phyloP scores from a whole-genome alignment of 1,140 invertebrate species.

The Drosophila pectinifera region DNA sequence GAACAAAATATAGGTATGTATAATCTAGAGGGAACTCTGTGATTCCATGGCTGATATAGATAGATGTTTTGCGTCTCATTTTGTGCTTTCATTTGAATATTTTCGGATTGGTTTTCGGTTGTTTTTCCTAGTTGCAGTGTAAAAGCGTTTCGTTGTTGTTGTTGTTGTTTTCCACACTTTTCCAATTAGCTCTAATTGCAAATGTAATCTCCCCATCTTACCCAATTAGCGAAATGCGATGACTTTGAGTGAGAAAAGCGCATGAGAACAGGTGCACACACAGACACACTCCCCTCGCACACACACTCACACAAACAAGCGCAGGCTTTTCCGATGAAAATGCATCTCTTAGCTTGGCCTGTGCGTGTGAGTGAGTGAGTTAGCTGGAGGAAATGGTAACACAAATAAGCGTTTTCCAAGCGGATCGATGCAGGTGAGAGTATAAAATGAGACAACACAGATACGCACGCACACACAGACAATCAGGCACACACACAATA shows the following conservation, averaged over 20 bases:
- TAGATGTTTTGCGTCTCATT: conserved; percentile 33
- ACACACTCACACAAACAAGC: neutral
- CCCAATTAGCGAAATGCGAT: conserved; percentile 45
- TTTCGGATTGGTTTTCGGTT: conserved; percentile 19
- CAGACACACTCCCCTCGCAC: conserved; percentile 8
- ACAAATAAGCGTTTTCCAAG: conserved; percentile 42
- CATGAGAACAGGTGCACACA: conserved; percentile 34
- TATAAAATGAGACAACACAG: conserved; percentile 47
- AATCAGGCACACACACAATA: conserved; percentile 36
- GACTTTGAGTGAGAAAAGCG: conserved; percentile 21
- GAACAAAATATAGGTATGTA: conserved; percentile 49
- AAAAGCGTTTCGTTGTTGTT: conserved; percentile 72
- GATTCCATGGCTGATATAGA: conserved; percentile 22
- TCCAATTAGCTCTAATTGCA: conserved; percentile 57
- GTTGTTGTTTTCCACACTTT: conserved; percentile 15
- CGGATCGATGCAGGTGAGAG: conserved; percentile 41
- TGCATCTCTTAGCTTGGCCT: conserved; percentile 14
- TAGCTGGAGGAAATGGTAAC: conserved; percentile 15
- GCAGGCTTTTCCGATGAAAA: neutral
- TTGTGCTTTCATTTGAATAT: conserved; percentile 38
- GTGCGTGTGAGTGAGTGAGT: conserved; percentile 4
- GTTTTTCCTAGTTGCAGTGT: conserved; percentile 67
- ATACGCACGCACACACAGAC: conserved; percentile 28
- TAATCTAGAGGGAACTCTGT: conserved; percentile 26
- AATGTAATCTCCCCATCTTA: conserved; percentile 39